A percentile compares a stretch with the other conserved stretches of the same genome.
Evolutionary conservation across 2,797 vertebrate genomes (phyloP).

Genomic region (Lateolabrax maculatus): DNA sequence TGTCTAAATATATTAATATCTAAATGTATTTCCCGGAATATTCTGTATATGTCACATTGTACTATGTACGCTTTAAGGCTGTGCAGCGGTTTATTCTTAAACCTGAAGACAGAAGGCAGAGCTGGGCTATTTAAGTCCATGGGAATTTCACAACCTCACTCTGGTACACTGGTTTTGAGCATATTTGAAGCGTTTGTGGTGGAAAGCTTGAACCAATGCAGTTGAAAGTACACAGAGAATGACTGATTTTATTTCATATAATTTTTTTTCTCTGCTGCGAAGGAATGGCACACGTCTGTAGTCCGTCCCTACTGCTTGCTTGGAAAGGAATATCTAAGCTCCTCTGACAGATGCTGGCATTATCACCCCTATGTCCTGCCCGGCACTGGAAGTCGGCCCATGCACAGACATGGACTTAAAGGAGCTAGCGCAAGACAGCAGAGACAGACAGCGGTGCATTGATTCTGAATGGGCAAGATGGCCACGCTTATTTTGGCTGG

Average conservation of each 20-base stretch:
- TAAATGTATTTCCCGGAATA: conserved; percentile 17
- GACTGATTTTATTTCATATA: conserved; percentile 81
- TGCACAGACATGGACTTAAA: conserved; percentile 69
- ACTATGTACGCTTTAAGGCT: conserved; percentile 29
- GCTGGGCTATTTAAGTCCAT: conserved; percentile 71
- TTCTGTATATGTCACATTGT: neutral
- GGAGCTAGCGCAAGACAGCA: conserved; percentile 56
- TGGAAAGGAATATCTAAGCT: conserved; percentile 84
- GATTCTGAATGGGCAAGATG: conserved; percentile 73
- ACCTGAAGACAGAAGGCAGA: conserved; percentile 67
- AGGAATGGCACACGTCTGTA: conserved; percentile 80
- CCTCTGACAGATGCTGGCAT: conserved; percentile 82
- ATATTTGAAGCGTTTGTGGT: conserved; percentile 78
- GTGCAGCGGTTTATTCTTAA: conserved; percentile 53
- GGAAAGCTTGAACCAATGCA: conserved; percentile 79
- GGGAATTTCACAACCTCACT: conserved; percentile 77
- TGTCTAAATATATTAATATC: neutral
- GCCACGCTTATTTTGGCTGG: conserved; percentile 75
- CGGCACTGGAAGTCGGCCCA: conserved; percentile 63
- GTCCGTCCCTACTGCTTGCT: conserved; percentile 80
- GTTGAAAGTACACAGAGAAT: conserved; percentile 86
- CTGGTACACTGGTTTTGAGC: conserved; percentile 76
- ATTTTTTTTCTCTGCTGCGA: conserved; percentile 79
- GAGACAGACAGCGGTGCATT: conserved; percentile 63
- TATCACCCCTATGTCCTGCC: conserved; percentile 78